Base-by-base conservation (phyloP, 2,888 invertebrate genomes). In the Thalpophila matura region DNA sequence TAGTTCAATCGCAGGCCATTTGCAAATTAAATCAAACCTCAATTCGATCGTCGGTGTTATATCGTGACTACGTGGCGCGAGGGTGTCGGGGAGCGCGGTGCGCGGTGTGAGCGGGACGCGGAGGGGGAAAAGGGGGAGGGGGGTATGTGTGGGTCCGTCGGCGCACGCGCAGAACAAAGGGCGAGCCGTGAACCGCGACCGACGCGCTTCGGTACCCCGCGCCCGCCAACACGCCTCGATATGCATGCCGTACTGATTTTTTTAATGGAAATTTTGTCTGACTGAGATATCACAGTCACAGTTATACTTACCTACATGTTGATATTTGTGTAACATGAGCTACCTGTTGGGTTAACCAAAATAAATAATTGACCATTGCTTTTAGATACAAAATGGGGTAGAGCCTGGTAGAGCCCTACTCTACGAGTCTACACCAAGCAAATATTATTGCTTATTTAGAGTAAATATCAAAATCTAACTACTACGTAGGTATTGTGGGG, bases 161-260 rank as follows among this genome's bases (percentile, higher is more conserved):
- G 84, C 87, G 88, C 89, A 85, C 87, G 90, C 91, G 87, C 91
- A 91, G 94, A 94, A 95, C 94, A 95, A 95, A 95, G 94, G 94
- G 95, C 94, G 94, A 85, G 88, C 90, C 92, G 92, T 95, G 94
- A 95, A 95, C 94, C 94, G 92, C 88, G 89, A 90, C 94, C 79
- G 94, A 89, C 89, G 86, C 92, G 94, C 90, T 87, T 88, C 89
- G 92, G 85, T 86, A 84, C 87, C 78, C 80, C 86, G 78, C 77
- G 77, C 78, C 78, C 63, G 75, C 81, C 81, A 85, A 78, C 84
- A 75, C 77, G 65, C 77, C 78, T 76, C 80, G 67, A 77, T 77
- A 78, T 72, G 77, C 80, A 78, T 58, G 73, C 76, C 64, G 63
- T 79, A 83, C 85, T 82, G 86, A 86, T 87, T 89, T 88, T 85